phyloP scores from a whole-genome alignment of 2,888 invertebrate species.

The Erynnis tages region DNA sequence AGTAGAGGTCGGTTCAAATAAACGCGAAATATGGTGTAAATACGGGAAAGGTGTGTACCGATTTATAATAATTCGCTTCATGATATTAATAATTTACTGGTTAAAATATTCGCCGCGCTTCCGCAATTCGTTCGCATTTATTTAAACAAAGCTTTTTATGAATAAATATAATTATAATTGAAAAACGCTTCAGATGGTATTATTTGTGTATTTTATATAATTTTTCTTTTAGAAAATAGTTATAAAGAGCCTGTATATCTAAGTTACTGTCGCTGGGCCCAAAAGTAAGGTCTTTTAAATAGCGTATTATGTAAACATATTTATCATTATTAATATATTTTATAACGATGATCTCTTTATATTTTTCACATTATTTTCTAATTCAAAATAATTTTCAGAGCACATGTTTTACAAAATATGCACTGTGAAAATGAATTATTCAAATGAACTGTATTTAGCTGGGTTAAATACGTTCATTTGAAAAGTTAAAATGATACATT shows the following conservation, averaged over 20 bases:
- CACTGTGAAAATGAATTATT: slow-evolving; percentile 39
- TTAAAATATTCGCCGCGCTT: not conserved
- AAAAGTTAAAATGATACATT: slow-evolving; percentile 31
- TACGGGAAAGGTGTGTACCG: too few relatives aligned
- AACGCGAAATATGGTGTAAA: slow-evolving; percentile 6
- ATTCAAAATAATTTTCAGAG: slow-evolving; percentile 39
- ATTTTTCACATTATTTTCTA: slow-evolving; percentile 36
- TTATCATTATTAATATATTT: slow-evolving; percentile 28
- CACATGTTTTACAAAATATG: slow-evolving; percentile 36
- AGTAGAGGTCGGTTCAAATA: slow-evolving; percentile 6
- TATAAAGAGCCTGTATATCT: slow-evolving; percentile 33
- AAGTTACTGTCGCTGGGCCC: slow-evolving; percentile 51
- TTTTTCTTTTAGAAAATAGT: slow-evolving; percentile 64
- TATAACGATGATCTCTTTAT: slow-evolving; percentile 24
- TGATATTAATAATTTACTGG: too few relatives aligned
- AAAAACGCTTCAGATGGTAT: slow-evolving; percentile 27
- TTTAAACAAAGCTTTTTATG: slow-evolving; percentile 17
- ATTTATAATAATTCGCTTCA: too few relatives aligned
- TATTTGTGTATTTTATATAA: slow-evolving; percentile 46
- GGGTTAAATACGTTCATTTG: slow-evolving; percentile 71
- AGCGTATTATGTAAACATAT: slow-evolving; percentile 32
- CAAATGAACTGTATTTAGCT: slow-evolving; percentile 71
- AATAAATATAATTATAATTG: slow-evolving; percentile 15
- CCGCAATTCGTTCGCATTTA: slow-evolving; percentile 26
- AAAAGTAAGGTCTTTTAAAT: slow-evolving; percentile 52